Percentiles rank a stretch among this genome's conserved stretches.
Evolutionary conservation across 2,113 vertebrate species (phyloP).

Genomic region (Cygnus atratus): DNA sequence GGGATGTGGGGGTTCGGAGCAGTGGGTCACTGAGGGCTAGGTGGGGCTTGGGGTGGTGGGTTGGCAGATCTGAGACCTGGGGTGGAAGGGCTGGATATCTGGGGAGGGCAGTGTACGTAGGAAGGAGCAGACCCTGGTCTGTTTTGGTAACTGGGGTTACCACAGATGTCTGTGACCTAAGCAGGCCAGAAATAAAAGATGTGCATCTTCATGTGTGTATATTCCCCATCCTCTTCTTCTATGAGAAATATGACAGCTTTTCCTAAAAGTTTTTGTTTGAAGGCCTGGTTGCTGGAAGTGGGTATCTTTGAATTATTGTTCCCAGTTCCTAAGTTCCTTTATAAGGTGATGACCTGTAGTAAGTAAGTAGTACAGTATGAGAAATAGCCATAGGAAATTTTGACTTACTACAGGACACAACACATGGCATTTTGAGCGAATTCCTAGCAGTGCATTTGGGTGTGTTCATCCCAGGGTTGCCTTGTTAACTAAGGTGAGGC

Average conservation of each 20-base stretch:
- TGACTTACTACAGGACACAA: neutral
- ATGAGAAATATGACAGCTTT: neutral
- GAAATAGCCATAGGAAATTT: neutral
- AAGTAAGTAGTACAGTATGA: neutral
- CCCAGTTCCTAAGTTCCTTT: neutral
- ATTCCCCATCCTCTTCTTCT: neutral
- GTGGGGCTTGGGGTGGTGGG: too few species aligned
- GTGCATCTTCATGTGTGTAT: too few species aligned
- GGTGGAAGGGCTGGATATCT: neutral
- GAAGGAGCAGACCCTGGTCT: neutral
- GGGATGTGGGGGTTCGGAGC: neutral
- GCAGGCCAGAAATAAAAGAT: too few species aligned
- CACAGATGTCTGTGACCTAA: neutral
- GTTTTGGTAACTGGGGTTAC: neutral
- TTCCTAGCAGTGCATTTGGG: neutral
- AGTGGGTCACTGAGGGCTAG: neutral
- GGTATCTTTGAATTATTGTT: neutral
- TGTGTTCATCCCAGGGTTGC: neutral
- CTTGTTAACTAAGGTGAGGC: neutral
- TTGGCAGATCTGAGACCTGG: neutral
- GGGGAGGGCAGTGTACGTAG: neutral
- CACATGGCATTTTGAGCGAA: neutral
- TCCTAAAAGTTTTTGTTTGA: neutral
- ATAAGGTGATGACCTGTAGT: neutral
- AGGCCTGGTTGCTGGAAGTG: neutral